These are phyloP conservation scores for Lucilia sericata DNA, from an alignment of 1,140 invertebrate genomes.

Conservation along the genomic window DNA sequence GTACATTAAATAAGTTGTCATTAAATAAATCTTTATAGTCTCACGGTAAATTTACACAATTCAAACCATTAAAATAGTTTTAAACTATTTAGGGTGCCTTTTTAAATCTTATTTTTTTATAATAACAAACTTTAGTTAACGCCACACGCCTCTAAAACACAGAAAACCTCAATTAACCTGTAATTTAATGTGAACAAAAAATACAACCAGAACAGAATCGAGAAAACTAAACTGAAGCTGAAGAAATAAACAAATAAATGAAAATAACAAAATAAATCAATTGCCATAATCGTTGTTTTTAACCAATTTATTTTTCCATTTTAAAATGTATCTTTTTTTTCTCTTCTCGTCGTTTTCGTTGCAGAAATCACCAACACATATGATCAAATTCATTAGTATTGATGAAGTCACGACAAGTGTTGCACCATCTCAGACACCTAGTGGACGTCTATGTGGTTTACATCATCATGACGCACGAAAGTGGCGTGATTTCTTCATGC, in stretches of 20 bases:
- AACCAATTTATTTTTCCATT: conserved; percentile 37
- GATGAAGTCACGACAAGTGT: conserved; percentile 68
- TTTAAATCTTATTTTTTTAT: not conserved
- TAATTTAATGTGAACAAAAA: not conserved
- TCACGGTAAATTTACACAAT: not conserved
- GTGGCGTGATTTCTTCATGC: conserved; percentile 76
- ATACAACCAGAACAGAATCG: not conserved
- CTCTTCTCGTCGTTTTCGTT: not conserved
- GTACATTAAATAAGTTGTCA: conserved; percentile 1
- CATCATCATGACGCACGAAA: conserved; percentile 72
- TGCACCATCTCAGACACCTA: conserved; percentile 66
- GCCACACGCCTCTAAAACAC: not conserved
- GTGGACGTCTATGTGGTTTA: conserved; percentile 69
- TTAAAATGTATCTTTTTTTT: conserved; percentile 16
- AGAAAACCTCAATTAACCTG: not conserved
- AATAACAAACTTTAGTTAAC: not conserved
- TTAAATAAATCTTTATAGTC: conserved; percentile 4
- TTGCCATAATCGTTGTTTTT: conserved; percentile 43
- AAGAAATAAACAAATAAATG: conserved; percentile 4
- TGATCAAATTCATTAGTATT: conserved; percentile 67
- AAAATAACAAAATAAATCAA: conserved; percentile 18
- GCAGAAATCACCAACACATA: conserved; percentile 52
- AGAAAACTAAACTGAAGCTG: not conserved
- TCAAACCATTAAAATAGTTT: not conserved
- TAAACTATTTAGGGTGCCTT: not conserved